Evolutionary conservation across 2,797 vertebrate species (phyloP), one percentile per base, ranked within the genome.

Genomic region (Podargus strigoides): DNA sequence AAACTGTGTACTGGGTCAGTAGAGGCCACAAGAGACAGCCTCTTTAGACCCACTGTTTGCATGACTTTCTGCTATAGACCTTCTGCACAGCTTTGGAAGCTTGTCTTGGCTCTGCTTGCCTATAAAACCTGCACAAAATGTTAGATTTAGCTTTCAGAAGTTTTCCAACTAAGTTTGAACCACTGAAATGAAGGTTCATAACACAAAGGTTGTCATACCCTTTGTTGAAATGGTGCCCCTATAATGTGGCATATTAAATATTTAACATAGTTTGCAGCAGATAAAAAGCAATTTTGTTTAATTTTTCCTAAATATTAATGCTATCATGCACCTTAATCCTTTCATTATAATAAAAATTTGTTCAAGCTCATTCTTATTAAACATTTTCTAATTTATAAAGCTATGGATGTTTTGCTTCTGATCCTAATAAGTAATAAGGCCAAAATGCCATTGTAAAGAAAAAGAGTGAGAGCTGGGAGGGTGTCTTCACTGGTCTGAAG

Each of bases 281-380:
- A 96, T 94, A 95, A 97, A 97, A 96, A 94, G 73, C 76, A 85
- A 93, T 96, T 97, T 97, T 97, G 72, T 96, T 96, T 96, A 92
- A 97, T 97, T 97, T 97, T 97, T 83, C 69, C 87, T 95, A 96
- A 97, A 96, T 97, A 96, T 97, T 96, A 96, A 96, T 96, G 96
- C 89, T 84, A 93, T 96, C 96, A 9, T 95, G 69, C 32, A 86
- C 86, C 91, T 86, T 97, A 96, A 96, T 97, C 91, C 91, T 97
- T 95, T 96, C 63, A 93, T 96, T 96, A 93, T 96, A 91, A 92
- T 94, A 97, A 96, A 97, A 97, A 97, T 97, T 95, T 97, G 88
- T 94, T 96, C 94, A 95, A 87, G 95, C 96, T 93, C 78, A 49
- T 93, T 95, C 93, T 95, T 93, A 93, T 96, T 96, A 95, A 93